Conservation (phyloP, 2,113 vertebrate genomes). For the Corydoras sp. region DNA sequence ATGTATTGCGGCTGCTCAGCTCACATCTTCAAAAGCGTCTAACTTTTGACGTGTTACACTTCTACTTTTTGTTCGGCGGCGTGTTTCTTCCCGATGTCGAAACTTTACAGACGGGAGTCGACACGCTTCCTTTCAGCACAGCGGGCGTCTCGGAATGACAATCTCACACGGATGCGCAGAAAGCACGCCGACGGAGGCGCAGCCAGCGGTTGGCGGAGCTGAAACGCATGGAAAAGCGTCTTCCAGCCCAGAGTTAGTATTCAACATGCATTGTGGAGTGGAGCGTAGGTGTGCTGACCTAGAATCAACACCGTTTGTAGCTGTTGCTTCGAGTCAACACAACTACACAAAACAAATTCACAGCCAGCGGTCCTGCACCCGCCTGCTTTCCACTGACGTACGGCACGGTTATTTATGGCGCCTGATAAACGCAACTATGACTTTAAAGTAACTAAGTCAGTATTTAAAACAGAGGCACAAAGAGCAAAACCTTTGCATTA, state of each 20-base stretch:
- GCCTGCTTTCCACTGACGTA: neutral
- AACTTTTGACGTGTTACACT: constrained; percentile 17
- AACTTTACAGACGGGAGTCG: constrained; percentile 22
- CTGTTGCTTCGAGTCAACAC: neutral
- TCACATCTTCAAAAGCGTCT: constrained; percentile 18
- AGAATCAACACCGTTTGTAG: constrained; percentile 17
- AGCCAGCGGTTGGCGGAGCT: constrained; percentile 14
- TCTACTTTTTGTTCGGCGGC: constrained; percentile 26
- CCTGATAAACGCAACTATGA: neutral
- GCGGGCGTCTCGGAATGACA: constrained; percentile 32
- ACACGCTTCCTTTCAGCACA: constrained; percentile 26
- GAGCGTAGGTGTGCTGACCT: constrained; percentile 6
- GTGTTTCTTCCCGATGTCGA: neutral
- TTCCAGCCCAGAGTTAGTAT: constrained; percentile 19
- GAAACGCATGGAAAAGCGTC: constrained; percentile 22
- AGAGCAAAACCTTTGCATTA: too few species aligned
- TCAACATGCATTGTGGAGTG: neutral
- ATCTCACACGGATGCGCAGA: constrained; percentile 3
- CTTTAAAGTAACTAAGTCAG: too few species aligned
- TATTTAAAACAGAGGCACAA: too few species aligned
- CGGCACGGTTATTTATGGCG: neutral
- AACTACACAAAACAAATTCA: neutral
- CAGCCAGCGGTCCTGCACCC: constrained; percentile 2
- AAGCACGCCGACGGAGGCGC: neutral
- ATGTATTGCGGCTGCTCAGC: neutral